Evolutionary conservation across 2,797 vertebrate genomes (phyloP), one percentile per base, ranked within the genome.

Genomic region (Karalla daura): DNA sequence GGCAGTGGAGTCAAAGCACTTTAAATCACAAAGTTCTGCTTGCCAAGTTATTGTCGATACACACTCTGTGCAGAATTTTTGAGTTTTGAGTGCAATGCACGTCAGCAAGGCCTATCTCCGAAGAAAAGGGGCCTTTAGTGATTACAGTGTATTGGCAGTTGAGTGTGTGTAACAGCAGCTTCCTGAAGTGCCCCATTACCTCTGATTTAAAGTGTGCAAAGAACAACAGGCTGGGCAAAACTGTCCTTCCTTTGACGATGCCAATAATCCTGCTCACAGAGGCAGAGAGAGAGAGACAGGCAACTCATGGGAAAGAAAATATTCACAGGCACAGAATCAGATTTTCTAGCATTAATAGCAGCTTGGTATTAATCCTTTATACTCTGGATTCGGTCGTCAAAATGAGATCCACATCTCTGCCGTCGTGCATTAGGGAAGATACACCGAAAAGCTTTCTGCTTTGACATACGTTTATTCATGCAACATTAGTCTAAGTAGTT

Each of bases 181-280:
- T 65, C 43, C 74, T 76, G 79, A 81, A 85, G 74, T 75, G 63
- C 43, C 63, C 51, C 72, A 73, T 88, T 86, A 80, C 61, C 63
- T 81, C 61, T 82, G 69, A 83, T 86, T 80, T 75, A 71, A 80
- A 82, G 62, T 77, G 76, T 81, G 63, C 46, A 67, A 64, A 76
- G 52, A 85, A 65, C 47, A 75, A 75, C 74, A 64, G 45, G 37
- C 61, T 67, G 46, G n/a, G 59, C 59, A 52, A 45, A 47, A 56
- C 63, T 53, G 50, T 49, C 32, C 32, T 25, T 71, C 49, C 40
- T 72, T 45, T 75, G 64, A 83, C 10, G 9, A 55, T 21, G 30
- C 32, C 21, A 36, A 21, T 9, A 30, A 73, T 65, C 74, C 55
- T 74, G 63, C 75, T 75, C 59, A 60, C 25, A 3, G 55, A 65